Evolutionary conservation across 2,888 invertebrate species (phyloP).

Genomic region (Dolichomitus sp.): DNA sequence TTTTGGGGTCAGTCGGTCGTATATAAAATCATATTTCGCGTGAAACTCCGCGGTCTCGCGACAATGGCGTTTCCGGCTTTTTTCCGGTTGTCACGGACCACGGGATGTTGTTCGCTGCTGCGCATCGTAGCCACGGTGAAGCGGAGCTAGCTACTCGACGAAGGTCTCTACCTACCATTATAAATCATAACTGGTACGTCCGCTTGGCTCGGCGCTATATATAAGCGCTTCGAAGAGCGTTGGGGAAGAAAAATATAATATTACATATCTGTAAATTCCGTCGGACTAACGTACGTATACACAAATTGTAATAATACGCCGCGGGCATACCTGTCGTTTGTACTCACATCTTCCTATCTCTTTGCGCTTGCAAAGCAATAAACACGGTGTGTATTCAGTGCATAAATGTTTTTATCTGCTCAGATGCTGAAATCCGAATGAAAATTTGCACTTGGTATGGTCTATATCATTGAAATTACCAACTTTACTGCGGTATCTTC

Average conservation of each 20-base stretch:
- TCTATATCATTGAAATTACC: background rate
- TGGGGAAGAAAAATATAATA: constrained; percentile 36
- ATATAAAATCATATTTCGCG: constrained; percentile 76
- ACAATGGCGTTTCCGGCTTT: constrained; percentile 77
- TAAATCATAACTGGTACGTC: constrained; percentile 70
- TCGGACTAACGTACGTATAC: constrained; percentile 19
- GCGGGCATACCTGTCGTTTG: background rate
- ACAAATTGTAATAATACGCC: constrained; percentile 19
- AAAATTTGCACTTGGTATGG: background rate
- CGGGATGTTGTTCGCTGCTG: constrained; percentile 18
- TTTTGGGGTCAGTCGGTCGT: constrained; percentile 70
- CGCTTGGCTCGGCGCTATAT: constrained; percentile 40
- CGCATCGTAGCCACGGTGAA: constrained; percentile 7
- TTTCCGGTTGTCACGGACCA: constrained; percentile 70
- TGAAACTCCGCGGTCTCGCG: constrained; percentile 64
- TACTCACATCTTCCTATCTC: background rate
- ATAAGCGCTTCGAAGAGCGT: constrained; percentile 38
- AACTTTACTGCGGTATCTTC: background rate
- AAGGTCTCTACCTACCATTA: constrained; percentile 65
- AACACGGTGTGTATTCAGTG: background rate
- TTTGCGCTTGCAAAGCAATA: background rate
- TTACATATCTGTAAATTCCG: constrained; percentile 7
- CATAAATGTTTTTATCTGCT: background rate
- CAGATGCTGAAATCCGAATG: background rate
- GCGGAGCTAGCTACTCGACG: constrained; percentile 53